Evolutionary conservation across 2,888 invertebrate genomes (phyloP).

Genomic region (Hemaris fuciformis): DNA sequence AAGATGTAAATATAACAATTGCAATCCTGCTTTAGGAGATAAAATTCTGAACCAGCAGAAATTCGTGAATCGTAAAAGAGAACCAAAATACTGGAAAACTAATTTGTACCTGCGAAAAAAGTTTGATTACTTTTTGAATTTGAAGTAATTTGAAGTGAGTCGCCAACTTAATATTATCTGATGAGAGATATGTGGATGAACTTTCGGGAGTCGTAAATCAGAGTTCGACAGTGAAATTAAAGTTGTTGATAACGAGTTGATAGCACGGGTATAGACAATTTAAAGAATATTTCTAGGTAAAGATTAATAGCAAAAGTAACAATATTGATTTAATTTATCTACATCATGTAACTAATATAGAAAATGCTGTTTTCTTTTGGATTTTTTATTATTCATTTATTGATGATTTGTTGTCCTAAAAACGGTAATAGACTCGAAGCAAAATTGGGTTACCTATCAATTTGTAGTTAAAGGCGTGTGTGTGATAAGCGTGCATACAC

Average conservation of each 20-base stretch:
- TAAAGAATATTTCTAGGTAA: neutral
- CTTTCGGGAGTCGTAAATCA: constrained; percentile 18
- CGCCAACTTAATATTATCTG: constrained; percentile 15
- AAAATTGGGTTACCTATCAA: too few species aligned
- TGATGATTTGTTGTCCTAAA: too few species aligned
- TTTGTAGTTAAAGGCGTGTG: too few species aligned
- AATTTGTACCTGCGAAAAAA: constrained; percentile 14
- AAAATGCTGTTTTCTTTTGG: too few species aligned
- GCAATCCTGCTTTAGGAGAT: neutral
- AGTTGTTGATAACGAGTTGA: constrained; percentile 8
- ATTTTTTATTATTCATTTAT: too few species aligned
- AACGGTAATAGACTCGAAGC: too few species aligned
- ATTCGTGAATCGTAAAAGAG: neutral
- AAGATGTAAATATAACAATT: too few species aligned
- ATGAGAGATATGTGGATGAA: constrained; percentile 18
- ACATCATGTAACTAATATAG: too few species aligned
- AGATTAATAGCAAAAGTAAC: too few species aligned
- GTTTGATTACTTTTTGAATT: constrained; percentile 24
- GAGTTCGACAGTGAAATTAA: constrained; percentile 11
- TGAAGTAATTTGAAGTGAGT: constrained; percentile 14
- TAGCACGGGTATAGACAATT: neutral
- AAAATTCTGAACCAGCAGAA: neutral
- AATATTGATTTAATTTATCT: too few species aligned
- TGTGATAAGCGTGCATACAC: too few species aligned
- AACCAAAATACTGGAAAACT: neutral